Evolutionary conservation across 2,113 vertebrate species (phyloP).

Genomic region (Peucedramus taeniatus): DNA sequence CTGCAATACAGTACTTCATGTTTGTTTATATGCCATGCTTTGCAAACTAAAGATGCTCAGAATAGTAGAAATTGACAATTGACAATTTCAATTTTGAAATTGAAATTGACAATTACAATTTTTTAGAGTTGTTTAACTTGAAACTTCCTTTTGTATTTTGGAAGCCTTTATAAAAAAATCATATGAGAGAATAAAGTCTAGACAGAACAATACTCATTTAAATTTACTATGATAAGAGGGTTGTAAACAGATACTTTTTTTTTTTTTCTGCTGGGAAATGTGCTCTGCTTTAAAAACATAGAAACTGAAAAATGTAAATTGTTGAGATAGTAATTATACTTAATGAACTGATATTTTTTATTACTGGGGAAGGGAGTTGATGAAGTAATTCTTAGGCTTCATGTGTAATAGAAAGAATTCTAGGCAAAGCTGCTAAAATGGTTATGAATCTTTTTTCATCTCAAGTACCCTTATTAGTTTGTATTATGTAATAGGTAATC

Average conservation of each 20-base stretch:
- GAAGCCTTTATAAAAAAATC: neutral
- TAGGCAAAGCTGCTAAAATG: neutral
- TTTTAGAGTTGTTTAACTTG: neutral
- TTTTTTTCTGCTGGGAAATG: neutral
- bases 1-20: rapidly evolving
- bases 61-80: neutral
- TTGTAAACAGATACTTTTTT: neutral
- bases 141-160: neutral
- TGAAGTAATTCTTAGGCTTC: neutral
- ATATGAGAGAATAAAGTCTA: neutral
- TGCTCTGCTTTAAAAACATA: neutral
- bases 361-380: neutral
- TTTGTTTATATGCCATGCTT: neutral
- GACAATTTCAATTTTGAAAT: neutral
- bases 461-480: neutral
- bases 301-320: neutral
- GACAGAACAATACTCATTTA: neutral
- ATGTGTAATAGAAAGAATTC: neutral
- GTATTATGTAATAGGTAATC: neutral
- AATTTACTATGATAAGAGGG: neutral
- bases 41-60: neutral
- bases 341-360: neutral
- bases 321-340: neutral
- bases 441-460: neutral
- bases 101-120: neutral